phyloP scores from a whole-genome alignment of 2,797 vertebrate species.

The Rhynchonycteris naso region DNA sequence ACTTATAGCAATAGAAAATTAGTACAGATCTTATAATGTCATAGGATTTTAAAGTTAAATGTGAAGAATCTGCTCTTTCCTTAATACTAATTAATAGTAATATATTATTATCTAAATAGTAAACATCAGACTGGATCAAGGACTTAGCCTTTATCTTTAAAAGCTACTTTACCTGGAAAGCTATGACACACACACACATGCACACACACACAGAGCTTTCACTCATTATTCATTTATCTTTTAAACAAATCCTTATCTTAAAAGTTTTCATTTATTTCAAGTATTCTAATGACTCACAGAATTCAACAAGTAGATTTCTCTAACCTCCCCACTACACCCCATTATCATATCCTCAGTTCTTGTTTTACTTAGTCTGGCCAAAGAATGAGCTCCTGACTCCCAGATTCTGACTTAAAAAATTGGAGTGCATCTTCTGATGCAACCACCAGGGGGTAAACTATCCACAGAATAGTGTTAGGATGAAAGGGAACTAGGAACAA shows the following conservation, averaged over 20 bases:
- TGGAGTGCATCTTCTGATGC: neutral
- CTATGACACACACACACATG: neutral
- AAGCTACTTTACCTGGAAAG: neutral
- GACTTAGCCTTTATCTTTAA: neutral
- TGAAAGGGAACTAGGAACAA: neutral
- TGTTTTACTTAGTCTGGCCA: neutral
- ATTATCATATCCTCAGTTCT: neutral
- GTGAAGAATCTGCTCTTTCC: neutral
- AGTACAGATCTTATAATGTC: neutral
- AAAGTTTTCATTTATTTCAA: neutral
- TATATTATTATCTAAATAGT: neutral
- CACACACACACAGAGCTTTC: neutral
- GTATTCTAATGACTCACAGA: neutral
- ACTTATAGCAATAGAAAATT: neutral
- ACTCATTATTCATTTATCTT: neutral
- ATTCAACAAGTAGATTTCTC: neutral
- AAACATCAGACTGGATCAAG: neutral
- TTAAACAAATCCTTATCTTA: neutral
- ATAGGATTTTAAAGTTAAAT: slow-evolving; percentile 22
- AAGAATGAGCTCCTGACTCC: neutral
- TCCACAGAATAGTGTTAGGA: neutral
- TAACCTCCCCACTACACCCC: neutral
- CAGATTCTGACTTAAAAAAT: neutral
- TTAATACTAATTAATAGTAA: neutral
- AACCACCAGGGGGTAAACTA: neutral